These are phyloP conservation scores for Dryococelus australis DNA, from an alignment of 2,888 invertebrate species.

Conservation along the genomic window DNA sequence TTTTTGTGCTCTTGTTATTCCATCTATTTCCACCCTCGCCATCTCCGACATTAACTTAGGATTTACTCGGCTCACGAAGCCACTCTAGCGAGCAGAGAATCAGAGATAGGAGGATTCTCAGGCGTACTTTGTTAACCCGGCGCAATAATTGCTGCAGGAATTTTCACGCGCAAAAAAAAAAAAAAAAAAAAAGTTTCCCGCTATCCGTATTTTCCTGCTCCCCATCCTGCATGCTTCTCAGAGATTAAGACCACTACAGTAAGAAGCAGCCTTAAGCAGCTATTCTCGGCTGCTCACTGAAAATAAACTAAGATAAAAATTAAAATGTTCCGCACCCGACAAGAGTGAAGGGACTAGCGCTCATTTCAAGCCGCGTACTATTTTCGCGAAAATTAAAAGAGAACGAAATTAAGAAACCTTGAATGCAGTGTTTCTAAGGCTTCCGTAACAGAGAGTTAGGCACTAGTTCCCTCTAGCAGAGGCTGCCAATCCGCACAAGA, in stretches of 20 bases:
- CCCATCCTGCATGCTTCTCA: neutral
- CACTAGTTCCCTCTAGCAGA: too few species aligned
- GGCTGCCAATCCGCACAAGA: too few species aligned
- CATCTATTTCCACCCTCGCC: neutral
- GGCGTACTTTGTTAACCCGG: neutral
- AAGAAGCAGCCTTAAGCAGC: neutral
- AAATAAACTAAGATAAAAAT: neutral
- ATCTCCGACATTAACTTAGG: neutral
- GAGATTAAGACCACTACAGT: neutral
- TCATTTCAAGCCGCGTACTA: too few species aligned
- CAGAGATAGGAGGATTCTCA: neutral
- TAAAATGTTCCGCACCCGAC: neutral
- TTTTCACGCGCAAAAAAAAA: neutral
- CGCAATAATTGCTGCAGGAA: constrained; percentile 9
- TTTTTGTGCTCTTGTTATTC: neutral
- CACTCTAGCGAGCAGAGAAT: neutral
- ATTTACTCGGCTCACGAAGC: neutral
- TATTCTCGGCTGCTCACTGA: neutral
- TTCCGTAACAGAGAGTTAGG: too few species aligned
- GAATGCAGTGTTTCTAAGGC: too few species aligned
- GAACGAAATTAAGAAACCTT: too few species aligned
- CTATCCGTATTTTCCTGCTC: neutral
- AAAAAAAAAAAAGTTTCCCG: neutral
- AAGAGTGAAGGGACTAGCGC: too few species aligned
- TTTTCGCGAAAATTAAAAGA: too few species aligned